A percentile compares a stretch with the other conserved stretches of the same genome.
phyloP scores from a whole-genome alignment of 1,140 invertebrate genomes.

The Venustaconcha ellipsiformis region DNA sequence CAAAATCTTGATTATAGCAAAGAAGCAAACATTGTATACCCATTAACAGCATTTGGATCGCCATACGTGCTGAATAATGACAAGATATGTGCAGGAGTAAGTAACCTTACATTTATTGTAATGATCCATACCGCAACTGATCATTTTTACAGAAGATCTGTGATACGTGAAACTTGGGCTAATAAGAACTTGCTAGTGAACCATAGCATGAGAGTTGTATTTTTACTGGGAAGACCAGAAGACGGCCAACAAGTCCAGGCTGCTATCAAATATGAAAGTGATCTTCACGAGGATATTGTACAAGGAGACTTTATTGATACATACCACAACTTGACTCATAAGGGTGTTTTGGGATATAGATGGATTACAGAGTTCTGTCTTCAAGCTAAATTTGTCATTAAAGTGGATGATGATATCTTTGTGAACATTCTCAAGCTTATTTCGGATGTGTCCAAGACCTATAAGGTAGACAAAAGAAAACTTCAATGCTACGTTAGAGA shows the following conservation, averaged over 20 bases:
- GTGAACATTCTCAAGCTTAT: conserved; percentile 64
- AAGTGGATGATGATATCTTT: conserved; percentile 73
- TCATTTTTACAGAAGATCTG: conserved; percentile 26
- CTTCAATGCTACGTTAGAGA: conserved; percentile 28
- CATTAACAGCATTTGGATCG: conserved; percentile 12
- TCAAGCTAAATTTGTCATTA: conserved; percentile 72
- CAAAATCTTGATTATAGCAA: no score
- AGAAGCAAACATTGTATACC: neutral
- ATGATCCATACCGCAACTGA: conserved; percentile 41
- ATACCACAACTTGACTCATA: conserved; percentile 88
- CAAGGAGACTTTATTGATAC: conserved; percentile 84
- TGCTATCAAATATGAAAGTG: conserved; percentile 75
- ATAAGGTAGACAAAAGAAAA: conserved; percentile 16
- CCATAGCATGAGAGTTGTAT: conserved; percentile 35
- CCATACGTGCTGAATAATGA: conserved; percentile 29
- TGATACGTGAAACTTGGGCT: no score
- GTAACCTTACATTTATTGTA: conserved; percentile 33
- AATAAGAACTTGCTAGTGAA: conserved; percentile 21
- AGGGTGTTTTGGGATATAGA: conserved; percentile 75
- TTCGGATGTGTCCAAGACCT: conserved; percentile 30
- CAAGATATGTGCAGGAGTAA: conserved; percentile 10
- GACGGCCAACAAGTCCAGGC: conserved; percentile 20
- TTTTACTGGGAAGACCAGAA: conserved; percentile 38
- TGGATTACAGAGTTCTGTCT: conserved; percentile 75
- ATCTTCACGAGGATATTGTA: conserved; percentile 78